Conservation (phyloP, 2,113 vertebrate genomes). For the Heliornis fulica region DNA sequence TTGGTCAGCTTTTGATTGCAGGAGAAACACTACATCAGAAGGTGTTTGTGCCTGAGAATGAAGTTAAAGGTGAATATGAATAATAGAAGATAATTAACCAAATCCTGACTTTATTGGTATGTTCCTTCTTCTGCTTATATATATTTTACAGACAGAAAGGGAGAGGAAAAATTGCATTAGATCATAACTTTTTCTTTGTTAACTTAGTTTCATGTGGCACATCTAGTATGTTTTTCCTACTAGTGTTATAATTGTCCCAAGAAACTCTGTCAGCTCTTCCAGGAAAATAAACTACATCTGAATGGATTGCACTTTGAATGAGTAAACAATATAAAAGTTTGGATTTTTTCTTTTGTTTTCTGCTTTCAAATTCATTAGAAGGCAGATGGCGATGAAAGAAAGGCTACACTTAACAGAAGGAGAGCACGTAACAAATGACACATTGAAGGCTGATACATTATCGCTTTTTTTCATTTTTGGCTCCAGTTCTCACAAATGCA, state of each 20-base stretch:
- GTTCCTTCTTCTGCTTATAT: background rate
- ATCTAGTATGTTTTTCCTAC: background rate
- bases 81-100: background rate
- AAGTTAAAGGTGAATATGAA: background rate
- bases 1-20: background rate
- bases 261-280: background rate
- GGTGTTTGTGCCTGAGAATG: background rate
- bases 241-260: background rate
- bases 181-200: background rate
- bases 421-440: background rate
- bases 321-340: background rate
- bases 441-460: background rate
- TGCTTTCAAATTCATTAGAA: background rate
- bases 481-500: background rate
- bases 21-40: background rate
- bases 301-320: background rate
- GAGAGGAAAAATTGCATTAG: background rate
- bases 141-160: background rate
- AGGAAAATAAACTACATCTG: background rate
- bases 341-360: background rate
- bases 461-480: background rate
- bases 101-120: background rate
- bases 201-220: background rate
- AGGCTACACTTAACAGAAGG: background rate
- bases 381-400: background rate